Percentiles rank a stretch among this genome's conserved stretches.
Conservation (phyloP, 1,140 invertebrate genomes). For the Philotrypesis tridentata region DNA sequence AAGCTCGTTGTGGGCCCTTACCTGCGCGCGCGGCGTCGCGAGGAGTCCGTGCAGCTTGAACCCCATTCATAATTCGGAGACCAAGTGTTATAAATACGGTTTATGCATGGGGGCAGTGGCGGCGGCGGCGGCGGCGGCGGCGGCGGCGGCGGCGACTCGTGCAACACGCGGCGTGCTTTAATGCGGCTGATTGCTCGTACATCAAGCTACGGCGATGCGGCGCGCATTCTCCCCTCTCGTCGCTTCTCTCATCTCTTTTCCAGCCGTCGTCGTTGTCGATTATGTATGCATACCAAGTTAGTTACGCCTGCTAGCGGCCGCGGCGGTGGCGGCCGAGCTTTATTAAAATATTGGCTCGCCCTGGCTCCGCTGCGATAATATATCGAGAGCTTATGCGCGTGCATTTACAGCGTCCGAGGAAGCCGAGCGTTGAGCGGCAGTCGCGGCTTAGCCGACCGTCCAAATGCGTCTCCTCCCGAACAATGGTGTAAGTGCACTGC, state of each 20-base stretch:
- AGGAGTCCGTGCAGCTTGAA: neutral
- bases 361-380: constrained; percentile 36
- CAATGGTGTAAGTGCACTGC: no score
- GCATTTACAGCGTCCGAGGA: constrained; percentile 16
- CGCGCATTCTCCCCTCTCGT: constrained; percentile 26
- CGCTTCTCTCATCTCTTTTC: constrained; percentile 31
- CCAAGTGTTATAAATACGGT: constrained; percentile 69
- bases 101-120: constrained; percentile 49
- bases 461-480: no score
- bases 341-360: constrained; percentile 72
- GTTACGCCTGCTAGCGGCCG: constrained; percentile 63
- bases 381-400: constrained; percentile 18
- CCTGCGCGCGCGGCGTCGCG: neutral
- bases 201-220: constrained; percentile 60
- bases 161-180: constrained; percentile 67
- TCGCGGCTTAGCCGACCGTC: no score
- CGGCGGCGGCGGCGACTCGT: constrained; percentile 52
- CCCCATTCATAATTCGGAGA: constrained; percentile 8
- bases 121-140: constrained; percentile 48
- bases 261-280: constrained; percentile 26
- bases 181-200: constrained; percentile 71
- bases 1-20: neutral
- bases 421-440: no score
- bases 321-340: constrained; percentile 60
- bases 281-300: constrained; percentile 53